Percentiles rank a stretch among this genome's conserved stretches.
These are phyloP conservation scores for Onchidella celtica DNA, from an alignment of 2,888 invertebrate genomes.

Conservation along the genomic window DNA sequence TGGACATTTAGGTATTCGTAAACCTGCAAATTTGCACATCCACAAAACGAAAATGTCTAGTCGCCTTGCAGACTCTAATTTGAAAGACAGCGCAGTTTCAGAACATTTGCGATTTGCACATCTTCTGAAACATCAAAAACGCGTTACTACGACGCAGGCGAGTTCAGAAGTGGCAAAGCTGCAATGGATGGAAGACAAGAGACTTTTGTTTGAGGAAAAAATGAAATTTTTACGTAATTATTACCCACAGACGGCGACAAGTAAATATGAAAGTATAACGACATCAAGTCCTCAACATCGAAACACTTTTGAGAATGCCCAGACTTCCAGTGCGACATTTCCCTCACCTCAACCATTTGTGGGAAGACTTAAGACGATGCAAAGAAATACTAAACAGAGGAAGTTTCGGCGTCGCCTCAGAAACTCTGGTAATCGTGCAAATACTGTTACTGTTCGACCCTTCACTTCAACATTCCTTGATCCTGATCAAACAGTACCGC, in stretches of 20 bases:
- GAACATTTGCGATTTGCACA: neutral
- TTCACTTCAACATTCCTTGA: too few relatives aligned
- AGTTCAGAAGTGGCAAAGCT: conserved; percentile 37
- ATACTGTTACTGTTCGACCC: too few relatives aligned
- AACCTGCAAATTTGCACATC: neutral
- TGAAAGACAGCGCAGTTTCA: neutral
- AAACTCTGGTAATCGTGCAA: too few relatives aligned
- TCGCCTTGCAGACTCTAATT: too few relatives aligned
- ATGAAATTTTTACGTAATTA: conserved; percentile 18
- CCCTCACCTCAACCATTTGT: too few relatives aligned
- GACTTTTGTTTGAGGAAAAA: conserved; percentile 23
- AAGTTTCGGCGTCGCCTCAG: neutral
- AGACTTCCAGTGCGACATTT: too few relatives aligned
- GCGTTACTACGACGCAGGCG: neutral
- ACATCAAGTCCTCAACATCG: neutral
- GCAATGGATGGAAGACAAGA: conserved; percentile 41
- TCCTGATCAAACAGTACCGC: too few relatives aligned
- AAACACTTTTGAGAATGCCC: too few relatives aligned
- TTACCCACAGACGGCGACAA: neutral
- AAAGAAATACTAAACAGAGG: neutral
- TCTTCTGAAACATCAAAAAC: neutral
- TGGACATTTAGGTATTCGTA: neutral
- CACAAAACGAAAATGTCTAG: neutral
- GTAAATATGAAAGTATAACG: too few relatives aligned
- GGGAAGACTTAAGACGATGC: neutral